Base-by-base conservation (phyloP, 2,797 vertebrate genomes). In the Melanogrammus aeglefinus region DNA sequence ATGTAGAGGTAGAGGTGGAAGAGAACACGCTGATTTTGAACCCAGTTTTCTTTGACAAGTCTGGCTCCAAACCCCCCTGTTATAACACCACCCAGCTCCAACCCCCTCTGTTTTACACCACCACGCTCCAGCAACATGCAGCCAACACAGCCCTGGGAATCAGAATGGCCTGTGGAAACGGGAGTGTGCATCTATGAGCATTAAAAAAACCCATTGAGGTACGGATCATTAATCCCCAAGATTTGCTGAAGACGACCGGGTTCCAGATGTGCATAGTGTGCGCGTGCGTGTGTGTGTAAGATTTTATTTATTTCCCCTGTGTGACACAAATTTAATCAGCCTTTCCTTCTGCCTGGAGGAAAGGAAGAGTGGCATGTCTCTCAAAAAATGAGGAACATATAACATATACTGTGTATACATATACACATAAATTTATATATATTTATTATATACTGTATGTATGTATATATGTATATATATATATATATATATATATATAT, bases 321-420 rank as follows among this genome's bases (percentile, higher is more conserved):
- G 63, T 69, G 63, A 69, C 63, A 69, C 63, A 69, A 69, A 69
- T 69, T 6, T 27, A 69, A 69, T 69, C 63, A 27, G 63, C 24
- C n/a, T 69, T 69, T 69, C 63, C n/a, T 13, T 69, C 63, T 69
- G n/a, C 63, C 24, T 66, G n/a, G 24, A 4, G 27, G 63, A 27
- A 66, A 2, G 21, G n/a, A 6, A n/a, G 57, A 63, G 6, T 63
- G 57, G 6, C 51, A 21, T 63, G 21, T n/a, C 63, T 1, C 63
- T 63, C n/a, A n/a, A 69, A 2, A 0, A 69, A 9, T 6, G 63
- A 24, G 63, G 63, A 13, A 69, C 63, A 29, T 12, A 69, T 27
- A 36, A 36, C 35, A 7, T 36, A 36, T 36, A 36, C 35, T 36
- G 35, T 36, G 35, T 36, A 36, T 36, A 36, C 35, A 36, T 36